Base-by-base conservation (phyloP, 2,113 vertebrate species). In the Nyctibius bracteatus region DNA sequence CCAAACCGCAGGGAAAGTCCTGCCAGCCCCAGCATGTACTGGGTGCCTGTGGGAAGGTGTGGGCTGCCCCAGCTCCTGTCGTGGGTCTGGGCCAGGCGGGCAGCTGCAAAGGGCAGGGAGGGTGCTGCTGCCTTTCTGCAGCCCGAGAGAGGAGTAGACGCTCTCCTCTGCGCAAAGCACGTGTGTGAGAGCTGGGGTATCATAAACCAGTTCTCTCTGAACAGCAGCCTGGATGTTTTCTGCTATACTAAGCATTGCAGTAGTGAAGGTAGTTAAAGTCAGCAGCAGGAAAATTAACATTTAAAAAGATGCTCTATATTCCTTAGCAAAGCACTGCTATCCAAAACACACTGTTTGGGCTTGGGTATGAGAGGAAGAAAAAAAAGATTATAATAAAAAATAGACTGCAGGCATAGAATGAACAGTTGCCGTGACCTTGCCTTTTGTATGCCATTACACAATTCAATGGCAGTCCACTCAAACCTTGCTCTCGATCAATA, bases 401-500 rank as follows among this genome's bases (percentile, higher is more conserved):
- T 97, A 93, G 97, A 95, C 96, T 90, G 94, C 97, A 96, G 97
- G 91, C 96, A 86, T 83, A 55, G 97, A 97, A 92, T 79, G 96
- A 97, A 91, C 97, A 88, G 97, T 96, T 94, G 91, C 98, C 82
- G 92, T 99, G 99, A 99, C 99, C 99, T 99, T 99, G 99, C 98
- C 98, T 98, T 98, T 97, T 98, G 98, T 98, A 98, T 98, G 98
- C 98, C 98, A 98, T 99, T 99, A 98, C 99, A 99, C 99, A 98
- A 99, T 99, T 99, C 99, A 98, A 98, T 98, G 98, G 99, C 98
- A 98, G 98, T 98, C 98, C 98, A 98, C 99, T 99, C 98, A 98
- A 99, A 99, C 98, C 98, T 98, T 98, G 98, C 98, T 99, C 98
- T 98, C 99, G 99, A 99, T 99, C 99, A 99, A 99, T 99, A 99